These are phyloP conservation scores for Apis mellifera DNA, from an alignment of 1,140 invertebrate species.

Conservation along the genomic window Amel_HAv3.1 CM009945.2:4915001-4915500, in stretches of 20 bases:
- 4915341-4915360: constrained; percentile 56
- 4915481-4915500: not conserved
- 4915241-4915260: constrained; percentile 26
- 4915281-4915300: constrained; percentile 8
- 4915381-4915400: constrained; percentile 31
- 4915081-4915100: too few species aligned
- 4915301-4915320: not conserved
- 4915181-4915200: not conserved
- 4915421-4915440: not conserved
- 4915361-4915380: constrained; percentile 43
- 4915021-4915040: too few species aligned
- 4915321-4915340: constrained; percentile 29
- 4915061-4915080: too few species aligned
- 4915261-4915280: not conserved
- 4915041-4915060: too few species aligned
- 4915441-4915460: not conserved
- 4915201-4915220: not conserved
- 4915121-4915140: not conserved
- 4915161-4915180: too few species aligned
- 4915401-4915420: constrained; percentile 45
- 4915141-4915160: too few species aligned
- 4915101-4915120: too few species aligned
- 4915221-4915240: constrained; percentile 26
- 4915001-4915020: too few species aligned
- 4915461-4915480: constrained; percentile 23